Evolutionary conservation across 1,140 invertebrate genomes (phyloP), one percentile per base, ranked within the genome.

Genomic region (Tribolium castaneum): DNA sequence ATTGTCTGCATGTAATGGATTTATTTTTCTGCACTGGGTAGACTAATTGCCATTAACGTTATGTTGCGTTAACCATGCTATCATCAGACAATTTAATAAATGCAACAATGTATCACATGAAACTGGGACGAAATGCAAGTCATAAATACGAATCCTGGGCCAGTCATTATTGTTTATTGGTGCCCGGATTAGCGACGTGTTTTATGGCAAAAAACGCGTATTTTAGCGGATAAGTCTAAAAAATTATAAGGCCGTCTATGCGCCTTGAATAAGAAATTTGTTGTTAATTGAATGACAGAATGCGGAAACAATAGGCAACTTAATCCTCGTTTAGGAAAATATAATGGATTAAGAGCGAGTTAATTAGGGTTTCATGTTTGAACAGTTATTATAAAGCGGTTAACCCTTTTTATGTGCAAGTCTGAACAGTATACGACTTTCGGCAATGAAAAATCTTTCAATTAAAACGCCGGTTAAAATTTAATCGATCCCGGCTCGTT

Each of bases 321-420:
- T 66, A 10, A 66, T 66, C 59, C 59, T 66, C 59, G 30, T 66
- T 66, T 66, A 66, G 59, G 59, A 35, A 66, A 66, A 35, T 66
- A 66, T 66, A 66, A 66, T 66, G 59, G 59, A 66, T 66, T 66
- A 66, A 66, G 59, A 66, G 59, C 14, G 30, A 22, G 59, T 66
- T 66, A 66, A 66, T 66, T 66, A 66, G 59, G 59, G 56, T 66
- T 66, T 66, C 59, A 35, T 66, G 59, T 66, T 66, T 66, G 59
- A 66, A 66, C 59, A 66, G 59, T 66, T 66, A 66, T 66, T 66
- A 66, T 66, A 66, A 66, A 66, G 59, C 59, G 59, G 59, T 66
- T 66, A 66, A 66, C 59, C 59, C 59, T 66, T 66, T 66, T 66
- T 66, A 66, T 66, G 30, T 35, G 30, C n/a, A 13, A 59, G 54